These are phyloP conservation scores for Fulmarus glacialis DNA, from an alignment of 2,113 vertebrate genomes.

Conservation along the genomic window DNA sequence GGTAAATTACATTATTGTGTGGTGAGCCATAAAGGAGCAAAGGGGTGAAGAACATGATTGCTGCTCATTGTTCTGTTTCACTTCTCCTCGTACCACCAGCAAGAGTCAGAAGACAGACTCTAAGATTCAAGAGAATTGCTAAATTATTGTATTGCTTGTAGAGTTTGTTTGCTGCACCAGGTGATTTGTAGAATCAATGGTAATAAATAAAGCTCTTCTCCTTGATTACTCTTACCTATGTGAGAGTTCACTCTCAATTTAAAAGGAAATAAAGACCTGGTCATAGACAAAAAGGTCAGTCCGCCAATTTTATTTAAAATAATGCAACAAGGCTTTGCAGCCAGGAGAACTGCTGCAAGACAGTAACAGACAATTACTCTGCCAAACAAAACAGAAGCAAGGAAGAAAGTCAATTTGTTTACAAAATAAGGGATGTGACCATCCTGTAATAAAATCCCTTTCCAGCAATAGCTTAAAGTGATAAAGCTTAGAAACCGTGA, in stretches of 20 bases:
- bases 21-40: slow-evolving; percentile 25
- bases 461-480: neutral
- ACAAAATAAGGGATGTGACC: neutral
- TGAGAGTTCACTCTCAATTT: slow-evolving; percentile 51
- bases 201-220: slow-evolving; percentile 48
- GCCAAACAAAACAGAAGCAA: slow-evolving; percentile 43
- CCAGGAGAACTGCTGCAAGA: neutral
- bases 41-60: slow-evolving; percentile 25
- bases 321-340: neutral
- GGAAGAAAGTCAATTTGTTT: slow-evolving; percentile 55
- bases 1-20: slow-evolving; percentile 45
- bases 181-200: slow-evolving; percentile 29
- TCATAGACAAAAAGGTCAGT: slow-evolving; percentile 37
- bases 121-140: neutral
- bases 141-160: slow-evolving; percentile 8
- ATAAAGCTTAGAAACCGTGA: neutral
- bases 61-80: slow-evolving; percentile 19
- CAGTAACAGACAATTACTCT: slow-evolving; percentile 51
- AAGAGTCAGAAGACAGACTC: neutral
- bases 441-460: slow-evolving; percentile 26
- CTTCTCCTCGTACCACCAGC: neutral
- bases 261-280: slow-evolving; percentile 28
- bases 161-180: slow-evolving; percentile 23
- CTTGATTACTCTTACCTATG: slow-evolving; percentile 38
- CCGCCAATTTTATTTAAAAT: slow-evolving; percentile 42